A percentile compares a stretch with the other conserved stretches of the same genome.
These are phyloP conservation scores for Pterostichus niger DNA, from an alignment of 2,888 invertebrate species.

Conservation along the genomic window DNA sequence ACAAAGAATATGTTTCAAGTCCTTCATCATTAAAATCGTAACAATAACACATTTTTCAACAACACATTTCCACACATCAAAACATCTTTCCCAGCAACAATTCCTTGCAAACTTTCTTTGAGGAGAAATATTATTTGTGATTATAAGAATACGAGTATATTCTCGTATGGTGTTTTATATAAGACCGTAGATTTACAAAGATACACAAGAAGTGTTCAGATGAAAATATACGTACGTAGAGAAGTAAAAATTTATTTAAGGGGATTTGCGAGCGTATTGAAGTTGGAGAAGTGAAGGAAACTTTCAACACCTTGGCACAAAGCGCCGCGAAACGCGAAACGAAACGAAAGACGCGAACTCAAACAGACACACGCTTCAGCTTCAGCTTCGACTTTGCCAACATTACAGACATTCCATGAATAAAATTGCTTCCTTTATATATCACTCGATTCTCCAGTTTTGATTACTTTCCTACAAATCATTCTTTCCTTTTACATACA, in stretches of 20 bases:
- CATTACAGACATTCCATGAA: constrained; percentile 57
- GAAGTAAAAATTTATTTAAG: constrained; percentile 64
- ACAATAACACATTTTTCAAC: constrained; percentile 7
- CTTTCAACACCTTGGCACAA: constrained; percentile 63
- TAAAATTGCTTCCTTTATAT: constrained; percentile 62
- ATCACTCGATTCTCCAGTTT: constrained; percentile 56
- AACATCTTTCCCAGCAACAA: constrained; percentile 14
- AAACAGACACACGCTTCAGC: constrained; percentile 47
- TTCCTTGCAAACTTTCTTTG: constrained; percentile 29
- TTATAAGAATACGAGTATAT: constrained; percentile 3
- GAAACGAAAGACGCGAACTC: constrained; percentile 30
- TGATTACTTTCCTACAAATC: constrained; percentile 57
- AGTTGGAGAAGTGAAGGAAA: constrained; percentile 46
- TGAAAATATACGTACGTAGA: constrained; percentile 51
- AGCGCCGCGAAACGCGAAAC: constrained; percentile 9
- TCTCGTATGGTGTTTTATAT: neutral
- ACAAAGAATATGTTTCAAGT: neutral
- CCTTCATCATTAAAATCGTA: constrained; percentile 22
- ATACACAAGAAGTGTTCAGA: constrained; percentile 37
- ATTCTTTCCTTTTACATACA: constrained; percentile 11
- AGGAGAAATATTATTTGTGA: neutral
- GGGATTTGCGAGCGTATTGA: constrained; percentile 53
- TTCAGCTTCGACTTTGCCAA: constrained; percentile 51
- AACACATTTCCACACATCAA: constrained; percentile 19
- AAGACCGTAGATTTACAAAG: constrained; percentile 5